These are phyloP conservation scores for Theristicus caerulescens DNA, from an alignment of 2,113 vertebrate species.

Conservation along the genomic window DNA sequence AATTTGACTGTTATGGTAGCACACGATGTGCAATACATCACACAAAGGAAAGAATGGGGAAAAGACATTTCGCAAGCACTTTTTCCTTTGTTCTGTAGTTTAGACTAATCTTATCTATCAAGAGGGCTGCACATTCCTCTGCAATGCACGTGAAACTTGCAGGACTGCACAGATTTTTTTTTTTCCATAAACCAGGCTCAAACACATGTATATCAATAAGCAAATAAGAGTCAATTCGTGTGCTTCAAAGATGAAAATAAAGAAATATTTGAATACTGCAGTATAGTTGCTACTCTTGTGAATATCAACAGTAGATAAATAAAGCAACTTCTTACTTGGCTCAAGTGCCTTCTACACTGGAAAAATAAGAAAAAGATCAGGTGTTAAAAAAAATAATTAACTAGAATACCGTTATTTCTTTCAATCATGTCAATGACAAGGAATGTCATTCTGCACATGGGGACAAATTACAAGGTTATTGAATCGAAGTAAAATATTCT, in stretches of 20 bases:
- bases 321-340: not conserved
- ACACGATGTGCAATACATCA: rapidly evolving
- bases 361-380: not conserved
- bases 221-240: not conserved
- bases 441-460: not conserved
- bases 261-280: not conserved
- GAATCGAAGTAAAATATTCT: not conserved
- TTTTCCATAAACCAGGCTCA: not conserved
- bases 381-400: not conserved
- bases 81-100: not conserved
- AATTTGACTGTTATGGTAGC: rapidly evolving
- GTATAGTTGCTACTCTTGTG: not conserved
- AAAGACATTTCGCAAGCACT: not conserved
- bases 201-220: not conserved
- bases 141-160: rapidly evolving
- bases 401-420: not conserved
- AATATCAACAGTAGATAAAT: not conserved
- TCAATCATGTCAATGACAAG: not conserved
- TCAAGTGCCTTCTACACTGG: not conserved
- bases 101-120: not conserved
- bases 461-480: slow-evolving; percentile 3
- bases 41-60: not conserved
- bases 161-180: no score
- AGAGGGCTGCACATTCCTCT: not conserved
- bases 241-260: not conserved